Base-by-base conservation (phyloP, 2,888 invertebrate species). In the Linhomoeus sp. region DNA sequence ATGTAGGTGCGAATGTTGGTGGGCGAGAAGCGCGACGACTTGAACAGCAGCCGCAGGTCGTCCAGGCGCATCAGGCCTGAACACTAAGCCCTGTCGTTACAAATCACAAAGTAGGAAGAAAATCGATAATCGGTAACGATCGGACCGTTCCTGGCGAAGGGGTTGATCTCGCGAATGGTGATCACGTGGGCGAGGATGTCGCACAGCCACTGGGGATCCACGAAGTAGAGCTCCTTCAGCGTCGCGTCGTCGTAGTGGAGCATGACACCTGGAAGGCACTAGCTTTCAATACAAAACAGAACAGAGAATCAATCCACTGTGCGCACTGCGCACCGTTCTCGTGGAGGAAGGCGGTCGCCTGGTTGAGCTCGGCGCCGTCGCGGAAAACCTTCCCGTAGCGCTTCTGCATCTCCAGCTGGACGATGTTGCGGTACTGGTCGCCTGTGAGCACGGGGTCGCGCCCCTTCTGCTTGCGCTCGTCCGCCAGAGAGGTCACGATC, bases 201-300 rank as follows among this genome's bases (percentile, higher is more conserved):
- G 68, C 92, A 94, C 39, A 97, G 73, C 94, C 94, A 97, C 66
- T 97, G 94, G 0, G 94, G 92, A 66, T 90, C 84, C 41, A 97
- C 70, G 68, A 97, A 97, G 68, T 90, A 92, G 44, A 90, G 73
- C 68, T 94, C 90, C 62, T 85, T 81, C 2, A 90, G 70, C 0
- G 86, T 84, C 0, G 87, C 85, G 48, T 90, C 90, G 58, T 88
- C 87, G 59, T 87, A 88, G 66, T 88, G 87, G 1, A 92, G 73
- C 12, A 94, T 71, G 1, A 94, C 86, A 35, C 85, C 80, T 80
- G 39, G 3, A 15, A 37, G n/a, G 3, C 9, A 5, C 9, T 12
- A 33, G 33, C 15, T 33, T 33, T 33, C 9, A n/a, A n/a, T n/a
- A n/a, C n/a, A n/a, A n/a, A n/a, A n/a, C n/a, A n/a, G n/a, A n/a